Conservation (phyloP, 2,888 invertebrate genomes). For the Apantesis nais region DNA sequence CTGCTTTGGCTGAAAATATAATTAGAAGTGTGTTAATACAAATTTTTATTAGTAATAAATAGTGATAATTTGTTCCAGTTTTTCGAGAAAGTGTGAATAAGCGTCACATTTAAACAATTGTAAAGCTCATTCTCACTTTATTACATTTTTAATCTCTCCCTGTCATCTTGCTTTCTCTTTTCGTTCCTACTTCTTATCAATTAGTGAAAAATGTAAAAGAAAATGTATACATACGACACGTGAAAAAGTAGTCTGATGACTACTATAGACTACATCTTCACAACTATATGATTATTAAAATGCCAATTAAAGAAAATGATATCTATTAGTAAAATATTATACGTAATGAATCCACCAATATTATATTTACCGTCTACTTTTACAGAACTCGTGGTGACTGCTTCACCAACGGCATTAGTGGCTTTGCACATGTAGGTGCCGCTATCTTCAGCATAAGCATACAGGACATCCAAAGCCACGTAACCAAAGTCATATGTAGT, state of each 20-base stretch:
- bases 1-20: constrained; percentile 89
- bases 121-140: too few species aligned
- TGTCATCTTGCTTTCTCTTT: too few species aligned
- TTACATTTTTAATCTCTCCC: not conserved
- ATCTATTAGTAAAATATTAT: not conserved
- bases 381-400: constrained; percentile 96
- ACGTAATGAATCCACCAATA: not conserved
- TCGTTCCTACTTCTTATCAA: too few species aligned
- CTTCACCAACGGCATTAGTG: constrained; percentile 97
- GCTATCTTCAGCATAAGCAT: constrained; percentile 98
- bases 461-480: constrained; percentile 97
- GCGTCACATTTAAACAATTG: not conserved
- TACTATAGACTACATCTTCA: too few species aligned
- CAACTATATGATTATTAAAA: not conserved
- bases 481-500: constrained; percentile 99
- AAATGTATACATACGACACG: too few species aligned
- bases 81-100: not conserved
- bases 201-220: too few species aligned
- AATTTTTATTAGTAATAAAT: not conserved
- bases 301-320: not conserved
- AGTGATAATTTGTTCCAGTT: too few species aligned
- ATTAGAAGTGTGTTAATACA: not conserved
- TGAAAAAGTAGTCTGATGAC: too few species aligned
- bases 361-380: constrained; percentile 90
- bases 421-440: constrained; percentile 99